Base-by-base conservation (phyloP, 2,113 vertebrate species). In the Esox niger region DNA sequence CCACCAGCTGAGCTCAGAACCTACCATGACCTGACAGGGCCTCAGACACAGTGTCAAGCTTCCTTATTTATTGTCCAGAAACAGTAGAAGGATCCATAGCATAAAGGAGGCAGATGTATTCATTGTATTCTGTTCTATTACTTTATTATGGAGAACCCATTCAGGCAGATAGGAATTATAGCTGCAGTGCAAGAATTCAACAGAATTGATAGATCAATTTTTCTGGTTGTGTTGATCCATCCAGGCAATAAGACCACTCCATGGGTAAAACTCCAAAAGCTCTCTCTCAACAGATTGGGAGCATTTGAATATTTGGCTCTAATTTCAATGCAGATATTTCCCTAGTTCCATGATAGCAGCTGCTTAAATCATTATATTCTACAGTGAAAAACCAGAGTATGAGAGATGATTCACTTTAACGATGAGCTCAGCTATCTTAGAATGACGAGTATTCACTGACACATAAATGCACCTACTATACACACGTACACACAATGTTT, bases 1-100 rank as follows among this genome's bases (percentile, higher is more conserved):
- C 77, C 62, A 47, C 73, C 81, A 84, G 82, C 87, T 87, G 86
- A 84, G 87, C 81, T 79, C 79, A 75, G 57, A 79, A 69, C 73
- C 56, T 76, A 75, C 75, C 71, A 69, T 73, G 62, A 80, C 72
- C 80, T 64, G 30, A 20, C 4, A 21, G 33, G 55, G 29, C 59
- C 64, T 25, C 6, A 13, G 65, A 69, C 75, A 63, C 29, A 49
- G 55, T 70, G 66, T 64, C 58, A 60, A 33, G 23, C n/a, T n/a
- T 64, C 25, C 17, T 49, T 15, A 21, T 7, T 52, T n/a, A 52
- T 3, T 15, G 11, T 29, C 62, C 26, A 30, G 38, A 20, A 26
- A 63, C 20, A n/a, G 17, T 43, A 32, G 33, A 59, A 62, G 79
- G 80, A 43, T 15, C 38, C 38, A 52, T 15, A 52, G 47, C 47